Evolutionary conservation across 2,797 vertebrate species (phyloP).

Genomic region (Brachyalestes nurse): DNA sequence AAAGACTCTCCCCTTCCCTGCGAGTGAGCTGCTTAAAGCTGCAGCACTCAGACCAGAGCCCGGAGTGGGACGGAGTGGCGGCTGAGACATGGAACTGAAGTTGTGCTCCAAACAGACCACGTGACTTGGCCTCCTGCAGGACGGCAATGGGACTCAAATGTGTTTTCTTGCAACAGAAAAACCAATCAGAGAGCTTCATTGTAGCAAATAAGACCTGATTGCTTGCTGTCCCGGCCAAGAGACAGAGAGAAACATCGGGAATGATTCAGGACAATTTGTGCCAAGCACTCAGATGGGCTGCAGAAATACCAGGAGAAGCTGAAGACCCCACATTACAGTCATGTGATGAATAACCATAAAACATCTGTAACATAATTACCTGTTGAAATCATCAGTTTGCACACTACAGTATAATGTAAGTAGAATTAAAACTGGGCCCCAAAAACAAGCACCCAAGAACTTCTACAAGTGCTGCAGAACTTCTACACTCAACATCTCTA

Average conservation of each 20-base stretch:
- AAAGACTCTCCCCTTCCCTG: slow-evolving; percentile 50
- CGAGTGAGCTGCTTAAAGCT: slow-evolving; percentile 52
- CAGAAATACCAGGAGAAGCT: not conserved
- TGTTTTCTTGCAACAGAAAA: slow-evolving; percentile 72
- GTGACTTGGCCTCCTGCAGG: slow-evolving; percentile 31
- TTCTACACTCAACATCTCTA: too few relatives aligned
- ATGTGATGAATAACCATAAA: not conserved
- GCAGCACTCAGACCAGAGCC: slow-evolving; percentile 39
- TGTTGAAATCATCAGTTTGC: too few relatives aligned
- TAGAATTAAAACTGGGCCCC: too few relatives aligned
- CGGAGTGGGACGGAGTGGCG: slow-evolving; percentile 37
- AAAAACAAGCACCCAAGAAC: too few relatives aligned
- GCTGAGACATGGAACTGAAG: slow-evolving; percentile 39
- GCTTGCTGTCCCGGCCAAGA: slow-evolving; percentile 53
- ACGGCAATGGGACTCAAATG: slow-evolving; percentile 58
- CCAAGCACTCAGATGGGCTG: not conserved
- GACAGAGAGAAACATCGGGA: slow-evolving; percentile 44
- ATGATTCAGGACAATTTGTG: slow-evolving; percentile 57
- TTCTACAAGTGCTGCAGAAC: too few relatives aligned
- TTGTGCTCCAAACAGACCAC: slow-evolving; percentile 36
- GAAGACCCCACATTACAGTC: not conserved
- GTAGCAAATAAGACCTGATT: slow-evolving; percentile 55
- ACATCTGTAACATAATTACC: not conserved
- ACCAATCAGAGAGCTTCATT: slow-evolving; percentile 61
- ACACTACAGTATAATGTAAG: too few relatives aligned